Evolutionary conservation across 1,140 invertebrate genomes (phyloP), one percentile per base, ranked within the genome.

Genomic region (Catajapyx aquilonaris): DNA sequence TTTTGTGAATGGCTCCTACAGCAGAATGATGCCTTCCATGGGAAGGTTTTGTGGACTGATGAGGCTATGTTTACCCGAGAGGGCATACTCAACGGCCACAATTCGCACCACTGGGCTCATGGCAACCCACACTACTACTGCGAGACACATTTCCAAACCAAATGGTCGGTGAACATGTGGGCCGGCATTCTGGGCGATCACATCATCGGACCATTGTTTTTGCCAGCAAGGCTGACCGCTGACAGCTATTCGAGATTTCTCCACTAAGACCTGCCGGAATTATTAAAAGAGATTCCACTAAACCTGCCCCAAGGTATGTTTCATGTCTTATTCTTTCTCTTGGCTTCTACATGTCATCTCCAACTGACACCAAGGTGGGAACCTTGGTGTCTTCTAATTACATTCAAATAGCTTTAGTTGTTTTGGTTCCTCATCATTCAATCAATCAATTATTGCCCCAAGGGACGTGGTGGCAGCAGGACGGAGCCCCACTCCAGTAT

Each of bases 81-180:
- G 34, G 51, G 51, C 5, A 44, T 51, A 32, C 44, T 52, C 18
- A 57, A 60, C 40, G 41, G 51, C 11, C 55, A 57, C 35, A 60
- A 60, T 39, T 39, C 48, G 31, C 52, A 61, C 36, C 36, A 45
- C 20, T 60, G 53, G 50, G 44, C 49, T 16, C 41, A 44, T 19
- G 50, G 52, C 45, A 61, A 60, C 47, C 52, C 52, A 31, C 42
- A 53, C 45, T 46, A 43, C 32, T 49, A 52, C 17, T 16, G 45
- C 35, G 35, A 52, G 42, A 42, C 44, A 25, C 20, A 44, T 37
- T 47, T 49, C 21, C 53, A 61, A 43, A 38, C 58, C 38, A 48
- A 21, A 10, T 60, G 56, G 35, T 48, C 48, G 41, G 25, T 53
- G 2, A 55, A 52, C 41, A 45, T 56, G 20, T 56, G 50, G 52